These are phyloP conservation scores for Melospiza georgiana DNA, from an alignment of 2,113 vertebrate genomes.

Conservation along the genomic window DNA sequence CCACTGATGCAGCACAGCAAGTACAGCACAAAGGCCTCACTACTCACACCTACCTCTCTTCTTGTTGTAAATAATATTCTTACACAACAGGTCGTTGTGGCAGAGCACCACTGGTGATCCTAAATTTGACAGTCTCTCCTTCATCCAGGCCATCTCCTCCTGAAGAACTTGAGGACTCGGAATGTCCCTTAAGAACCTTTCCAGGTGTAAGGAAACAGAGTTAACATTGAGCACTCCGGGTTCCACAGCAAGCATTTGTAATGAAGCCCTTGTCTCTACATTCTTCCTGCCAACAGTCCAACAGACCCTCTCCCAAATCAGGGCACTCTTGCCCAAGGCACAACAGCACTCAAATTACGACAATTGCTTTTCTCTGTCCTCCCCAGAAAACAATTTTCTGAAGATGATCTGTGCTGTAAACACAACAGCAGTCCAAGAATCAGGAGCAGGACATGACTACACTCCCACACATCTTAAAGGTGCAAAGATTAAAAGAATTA, in stretches of 20 bases:
- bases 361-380: neutral
- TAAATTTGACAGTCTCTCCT: slow-evolving; percentile 88
- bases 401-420: neutral
- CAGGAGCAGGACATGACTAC: neutral
- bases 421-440: neutral
- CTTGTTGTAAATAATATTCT: slow-evolving; percentile 98
- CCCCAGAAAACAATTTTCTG: neutral
- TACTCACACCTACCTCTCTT: slow-evolving; percentile 86
- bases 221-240: neutral
- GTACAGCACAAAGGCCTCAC: neutral
- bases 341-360: neutral
- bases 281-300: neutral
- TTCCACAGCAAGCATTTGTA: neutral
- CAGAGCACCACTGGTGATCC: slow-evolving; percentile 96
- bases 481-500: neutral
- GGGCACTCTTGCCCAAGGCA: neutral
- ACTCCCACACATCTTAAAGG: neutral
- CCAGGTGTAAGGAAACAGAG: neutral
- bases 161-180: slow-evolving; percentile 84
- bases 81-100: slow-evolving; percentile 98
- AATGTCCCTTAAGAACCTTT: slow-evolving; percentile 87
- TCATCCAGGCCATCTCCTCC: slow-evolving; percentile 94
- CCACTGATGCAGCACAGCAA: neutral
- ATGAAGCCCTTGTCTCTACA: neutral
- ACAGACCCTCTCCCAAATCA: neutral